Base-by-base conservation (phyloP, 2,113 vertebrate genomes). In the Promerops cafer region DNA sequence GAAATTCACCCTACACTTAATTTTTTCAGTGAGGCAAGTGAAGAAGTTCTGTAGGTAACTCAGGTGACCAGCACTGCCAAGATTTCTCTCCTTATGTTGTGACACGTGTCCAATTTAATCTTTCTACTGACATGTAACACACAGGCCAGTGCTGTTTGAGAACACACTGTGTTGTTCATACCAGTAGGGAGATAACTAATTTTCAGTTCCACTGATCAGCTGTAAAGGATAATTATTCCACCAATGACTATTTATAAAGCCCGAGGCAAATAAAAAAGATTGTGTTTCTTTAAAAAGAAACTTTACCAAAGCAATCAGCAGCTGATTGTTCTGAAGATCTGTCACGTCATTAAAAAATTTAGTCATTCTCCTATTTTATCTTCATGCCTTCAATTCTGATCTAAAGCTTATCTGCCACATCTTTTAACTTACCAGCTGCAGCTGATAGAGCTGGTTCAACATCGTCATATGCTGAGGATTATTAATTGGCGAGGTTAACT, bases 401-500 rank as follows among this genome's bases (percentile, higher is more conserved):
- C 74, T 47, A 92, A 47, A 82, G 47, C 59, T 96, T 68, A 69
- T 83, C 59, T 83, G 87, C 57, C 52, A 33, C 1, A 1, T 31
- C 60, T 53, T 54, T 63, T 86, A 75, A 98, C 99, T 99, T 94
- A 99, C 99, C 99, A 99, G 99, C 98, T 99, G 99, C 98, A 99
- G 99, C 98, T 99, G 99, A 98, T 99, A 99, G 98, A 99, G 99
- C 99, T 99, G 99, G 98, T 99, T 99, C 98, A 99, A 98, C 98
- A 99, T 99, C 98, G 99, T 99, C 99, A 99, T 99, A 98, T 99
- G 99, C 98, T 99, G 99, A 99, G 99, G 99, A 98, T 99, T 99
- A 98, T 99, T 99, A 99, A 99, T 99, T 98, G 99, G 99, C 98
- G 99, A 99, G 98, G 99, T 99, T 99, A 99, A 99, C 99, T 99